phyloP scores from a whole-genome alignment of 2,888 invertebrate genomes.

The Serrognathus titanus region DNA sequence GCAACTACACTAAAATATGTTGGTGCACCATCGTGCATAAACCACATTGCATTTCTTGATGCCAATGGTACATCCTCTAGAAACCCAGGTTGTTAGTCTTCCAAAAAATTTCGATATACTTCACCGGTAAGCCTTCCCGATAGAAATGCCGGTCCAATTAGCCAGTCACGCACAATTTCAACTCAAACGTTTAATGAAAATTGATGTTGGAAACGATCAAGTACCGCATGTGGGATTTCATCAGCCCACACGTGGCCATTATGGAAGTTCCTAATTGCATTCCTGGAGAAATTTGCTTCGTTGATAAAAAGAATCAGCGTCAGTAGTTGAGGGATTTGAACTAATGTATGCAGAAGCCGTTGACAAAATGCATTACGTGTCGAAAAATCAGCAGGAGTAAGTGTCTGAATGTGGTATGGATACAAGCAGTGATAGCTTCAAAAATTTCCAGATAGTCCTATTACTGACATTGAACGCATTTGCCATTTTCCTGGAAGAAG shows the following conservation, averaged over 20 bases:
- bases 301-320: no score
- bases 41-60: not conserved
- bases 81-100: not conserved
- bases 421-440: not conserved
- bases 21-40: no score
- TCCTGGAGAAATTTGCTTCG: no score
- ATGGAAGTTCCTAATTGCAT: slow-evolving; percentile 25
- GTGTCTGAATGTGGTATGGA: not conserved
- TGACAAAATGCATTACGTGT: no score
- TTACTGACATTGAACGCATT: not conserved
- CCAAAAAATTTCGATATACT: no score
- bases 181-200: no score
- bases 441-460: not conserved
- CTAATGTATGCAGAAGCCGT: no score
- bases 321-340: no score
- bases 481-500: not conserved
- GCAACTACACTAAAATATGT: no score
- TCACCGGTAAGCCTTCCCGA: slow-evolving; percentile 10
- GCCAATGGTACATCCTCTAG: not conserved
- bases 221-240: slow-evolving; percentile 24
- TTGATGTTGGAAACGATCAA: no score
- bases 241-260: slow-evolving; percentile 27
- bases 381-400: slow-evolving; percentile 17
- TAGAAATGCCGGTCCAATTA: slow-evolving; percentile 13
- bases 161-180: slow-evolving; percentile 8